A percentile compares a stretch with the other conserved stretches of the same genome.
Conservation (phyloP, 2,797 vertebrate species). For the Halcyon smyrnensis region DNA sequence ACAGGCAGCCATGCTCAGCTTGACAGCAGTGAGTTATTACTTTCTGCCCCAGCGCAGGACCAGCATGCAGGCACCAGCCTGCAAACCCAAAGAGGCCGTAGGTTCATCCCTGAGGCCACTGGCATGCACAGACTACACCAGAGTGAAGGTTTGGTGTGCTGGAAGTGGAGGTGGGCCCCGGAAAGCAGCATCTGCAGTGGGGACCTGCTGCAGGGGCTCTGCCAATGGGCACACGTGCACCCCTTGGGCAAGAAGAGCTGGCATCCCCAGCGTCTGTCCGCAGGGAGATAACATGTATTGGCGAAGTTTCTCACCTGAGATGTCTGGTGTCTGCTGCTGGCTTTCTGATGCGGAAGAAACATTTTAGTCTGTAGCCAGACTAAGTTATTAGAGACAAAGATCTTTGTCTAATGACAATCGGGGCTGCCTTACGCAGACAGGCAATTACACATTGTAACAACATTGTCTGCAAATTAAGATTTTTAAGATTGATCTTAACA, state of each 20-base stretch:
- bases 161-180: background rate
- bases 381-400: background rate
- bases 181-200: background rate
- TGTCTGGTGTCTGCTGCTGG: background rate
- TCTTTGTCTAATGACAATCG: background rate
- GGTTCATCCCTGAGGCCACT: fast-evolving
- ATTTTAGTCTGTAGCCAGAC: background rate
- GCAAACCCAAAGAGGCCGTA: background rate
- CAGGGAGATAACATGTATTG: fast-evolving
- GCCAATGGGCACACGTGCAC: fast-evolving
- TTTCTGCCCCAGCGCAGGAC: background rate
- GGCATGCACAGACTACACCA: background rate
- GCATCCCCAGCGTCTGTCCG: background rate
- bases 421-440: background rate
- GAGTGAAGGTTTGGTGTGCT: background rate
- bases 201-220: fast-evolving
- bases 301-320: background rate
- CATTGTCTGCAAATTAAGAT: background rate
- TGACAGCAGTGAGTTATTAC: slow-evolving; percentile 62
- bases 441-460: background rate
- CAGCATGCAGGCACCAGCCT: background rate
- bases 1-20: slow-evolving; percentile 33
- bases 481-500: background rate
- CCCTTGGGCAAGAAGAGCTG: fast-evolving
- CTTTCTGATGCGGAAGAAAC: background rate